Conservation (phyloP, 2,888 invertebrate species). For the Cephus nigrinus region DNA sequence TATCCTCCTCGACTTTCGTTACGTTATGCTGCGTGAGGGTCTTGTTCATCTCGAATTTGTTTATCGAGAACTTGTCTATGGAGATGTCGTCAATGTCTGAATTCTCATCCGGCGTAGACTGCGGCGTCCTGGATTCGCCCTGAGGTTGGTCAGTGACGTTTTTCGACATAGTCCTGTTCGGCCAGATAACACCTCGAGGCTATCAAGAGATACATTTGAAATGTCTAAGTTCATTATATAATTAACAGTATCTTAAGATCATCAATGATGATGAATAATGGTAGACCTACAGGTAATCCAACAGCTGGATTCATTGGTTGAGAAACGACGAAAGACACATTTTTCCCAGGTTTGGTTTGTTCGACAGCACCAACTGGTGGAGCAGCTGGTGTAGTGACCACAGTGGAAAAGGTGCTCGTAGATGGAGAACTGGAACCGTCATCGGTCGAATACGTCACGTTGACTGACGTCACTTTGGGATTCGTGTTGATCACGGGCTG, state of each 20-base stretch:
- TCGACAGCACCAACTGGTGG: constrained; percentile 13
- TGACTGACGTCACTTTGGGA: constrained; percentile 22
- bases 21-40: constrained; percentile 67
- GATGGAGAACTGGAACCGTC: background rate
- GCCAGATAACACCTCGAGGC: constrained; percentile 32
- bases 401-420: constrained; percentile 11
- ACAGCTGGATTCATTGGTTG: constrained; percentile 34
- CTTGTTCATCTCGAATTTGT: constrained; percentile 58
- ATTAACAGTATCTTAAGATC: background rate
- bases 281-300: too few relatives aligned
- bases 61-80: constrained; percentile 54
- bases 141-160: constrained; percentile 33
- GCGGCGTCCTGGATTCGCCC: constrained; percentile 14
- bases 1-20: constrained; percentile 71
- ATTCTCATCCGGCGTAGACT: constrained; percentile 31
- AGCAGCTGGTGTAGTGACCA: constrained; percentile 7
- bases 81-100: constrained; percentile 51
- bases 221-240: background rate
- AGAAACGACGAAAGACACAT: constrained; percentile 33
- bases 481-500: constrained; percentile 28
- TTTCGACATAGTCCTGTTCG: constrained; percentile 44
- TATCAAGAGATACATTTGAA: background rate
- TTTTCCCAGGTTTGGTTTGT: constrained; percentile 18
- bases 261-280: too few relatives aligned
- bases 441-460: constrained; percentile 40